These are phyloP conservation scores for Tipula vernalis DNA, from an alignment of 2,888 invertebrate species.

Conservation along the genomic window DNA sequence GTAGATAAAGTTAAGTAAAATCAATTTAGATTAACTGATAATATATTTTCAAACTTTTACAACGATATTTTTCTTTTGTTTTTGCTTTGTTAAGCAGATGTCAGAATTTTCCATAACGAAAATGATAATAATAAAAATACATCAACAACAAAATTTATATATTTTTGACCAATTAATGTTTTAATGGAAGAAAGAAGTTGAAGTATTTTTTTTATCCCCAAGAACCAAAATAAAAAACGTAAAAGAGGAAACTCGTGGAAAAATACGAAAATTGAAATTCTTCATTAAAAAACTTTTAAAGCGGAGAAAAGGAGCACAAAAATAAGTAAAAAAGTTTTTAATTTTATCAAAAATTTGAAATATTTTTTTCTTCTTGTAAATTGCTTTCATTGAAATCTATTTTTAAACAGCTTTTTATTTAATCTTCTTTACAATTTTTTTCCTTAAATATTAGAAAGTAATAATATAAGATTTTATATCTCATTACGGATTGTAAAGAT, in stretches of 20 bases:
- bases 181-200: neutral
- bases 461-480: neutral
- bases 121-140: neutral
- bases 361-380: neutral
- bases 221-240: neutral
- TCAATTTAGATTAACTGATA: neutral
- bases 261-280: neutral
- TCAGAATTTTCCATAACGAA: neutral
- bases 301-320: neutral
- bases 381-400: neutral
- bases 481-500: neutral
- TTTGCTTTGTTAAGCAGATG: neutral
- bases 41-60: neutral
- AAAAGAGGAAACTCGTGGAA: neutral
- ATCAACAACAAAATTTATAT: neutral
- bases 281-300: conserved; percentile 4
- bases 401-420: neutral
- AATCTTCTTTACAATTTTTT: neutral
- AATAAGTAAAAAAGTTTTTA: neutral
- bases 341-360: neutral
- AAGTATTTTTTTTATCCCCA: neutral
- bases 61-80: neutral
- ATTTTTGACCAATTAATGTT: neutral
- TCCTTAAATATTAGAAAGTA: neutral
- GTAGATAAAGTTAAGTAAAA: neutral